phyloP scores from a whole-genome alignment of 2,113 vertebrate genomes.

The Prionailurus viverrinus region DNA sequence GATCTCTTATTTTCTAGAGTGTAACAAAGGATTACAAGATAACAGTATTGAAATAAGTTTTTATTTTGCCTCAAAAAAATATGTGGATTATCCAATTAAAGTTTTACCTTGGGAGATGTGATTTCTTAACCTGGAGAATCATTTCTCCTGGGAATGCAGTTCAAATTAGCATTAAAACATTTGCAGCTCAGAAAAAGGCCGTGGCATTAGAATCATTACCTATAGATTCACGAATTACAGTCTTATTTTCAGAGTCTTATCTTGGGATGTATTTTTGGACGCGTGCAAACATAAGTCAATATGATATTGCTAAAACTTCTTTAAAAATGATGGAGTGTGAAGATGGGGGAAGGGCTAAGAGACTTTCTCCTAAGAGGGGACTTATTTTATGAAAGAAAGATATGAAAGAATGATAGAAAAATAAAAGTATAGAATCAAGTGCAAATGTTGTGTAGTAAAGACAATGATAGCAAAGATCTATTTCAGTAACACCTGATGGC shows the following conservation, averaged over 20 bases:
- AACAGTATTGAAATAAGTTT: background rate
- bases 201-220: background rate
- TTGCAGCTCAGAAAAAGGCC: background rate
- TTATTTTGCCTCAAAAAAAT: background rate
- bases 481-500: too few species aligned
- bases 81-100: background rate
- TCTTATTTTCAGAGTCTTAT: constrained; percentile 1
- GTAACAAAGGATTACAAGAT: background rate
- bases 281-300: background rate
- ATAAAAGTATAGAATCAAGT: too few species aligned
- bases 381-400: too few species aligned
- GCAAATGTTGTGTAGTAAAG: too few species aligned
- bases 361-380: too few species aligned
- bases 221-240: background rate
- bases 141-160: background rate
- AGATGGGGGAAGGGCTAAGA: too few species aligned
- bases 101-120: background rate
- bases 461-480: too few species aligned
- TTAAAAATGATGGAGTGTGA: too few species aligned
- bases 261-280: background rate
- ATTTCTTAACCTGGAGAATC: background rate
- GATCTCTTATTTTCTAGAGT: background rate
- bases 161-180: constrained; percentile 21
- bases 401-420: too few species aligned
- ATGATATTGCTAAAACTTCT: too few species aligned